A percentile compares a stretch with the other conserved stretches of the same genome.
phyloP scores from a whole-genome alignment of 2,113 vertebrate genomes.

The Mesembrinibis cayennensis region DNA sequence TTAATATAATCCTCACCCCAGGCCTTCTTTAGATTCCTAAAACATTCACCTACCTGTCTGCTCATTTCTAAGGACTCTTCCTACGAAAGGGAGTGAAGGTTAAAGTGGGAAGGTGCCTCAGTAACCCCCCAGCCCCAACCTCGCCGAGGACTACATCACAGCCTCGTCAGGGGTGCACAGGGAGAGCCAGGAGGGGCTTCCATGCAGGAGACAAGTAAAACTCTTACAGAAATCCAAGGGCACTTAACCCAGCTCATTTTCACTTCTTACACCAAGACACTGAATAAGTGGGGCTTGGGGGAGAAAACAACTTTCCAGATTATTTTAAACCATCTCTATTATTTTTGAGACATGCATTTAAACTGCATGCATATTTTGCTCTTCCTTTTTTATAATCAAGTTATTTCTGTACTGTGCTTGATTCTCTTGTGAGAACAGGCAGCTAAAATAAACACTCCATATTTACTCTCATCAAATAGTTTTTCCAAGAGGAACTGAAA shows the following conservation, averaged over 20 bases:
- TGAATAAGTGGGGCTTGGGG: neutral
- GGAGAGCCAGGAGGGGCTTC: neutral
- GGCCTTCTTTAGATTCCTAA: neutral
- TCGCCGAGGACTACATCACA: neutral
- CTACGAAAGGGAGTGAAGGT: neutral
- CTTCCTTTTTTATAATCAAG: neutral
- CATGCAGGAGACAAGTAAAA: neutral
- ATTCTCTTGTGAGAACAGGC: slow-evolving; percentile 18
- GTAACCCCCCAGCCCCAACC: neutral
- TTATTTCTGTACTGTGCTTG: neutral
- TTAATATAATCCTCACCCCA: neutral
- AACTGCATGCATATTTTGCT: neutral
- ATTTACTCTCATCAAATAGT: neutral
- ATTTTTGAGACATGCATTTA: neutral
- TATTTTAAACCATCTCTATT: neutral
- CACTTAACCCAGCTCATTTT: neutral
- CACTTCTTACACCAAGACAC: neutral
- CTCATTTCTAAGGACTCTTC: neutral
- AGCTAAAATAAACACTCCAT: slow-evolving; percentile 27
- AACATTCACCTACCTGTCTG: neutral
- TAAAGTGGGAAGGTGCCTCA: neutral
- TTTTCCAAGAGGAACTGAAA: neutral
- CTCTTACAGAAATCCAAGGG: neutral
- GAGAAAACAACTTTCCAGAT: neutral
- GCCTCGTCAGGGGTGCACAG: neutral